Base-by-base conservation (phyloP, 2,797 vertebrate genomes). In the Linurgus olivaceus region DNA sequence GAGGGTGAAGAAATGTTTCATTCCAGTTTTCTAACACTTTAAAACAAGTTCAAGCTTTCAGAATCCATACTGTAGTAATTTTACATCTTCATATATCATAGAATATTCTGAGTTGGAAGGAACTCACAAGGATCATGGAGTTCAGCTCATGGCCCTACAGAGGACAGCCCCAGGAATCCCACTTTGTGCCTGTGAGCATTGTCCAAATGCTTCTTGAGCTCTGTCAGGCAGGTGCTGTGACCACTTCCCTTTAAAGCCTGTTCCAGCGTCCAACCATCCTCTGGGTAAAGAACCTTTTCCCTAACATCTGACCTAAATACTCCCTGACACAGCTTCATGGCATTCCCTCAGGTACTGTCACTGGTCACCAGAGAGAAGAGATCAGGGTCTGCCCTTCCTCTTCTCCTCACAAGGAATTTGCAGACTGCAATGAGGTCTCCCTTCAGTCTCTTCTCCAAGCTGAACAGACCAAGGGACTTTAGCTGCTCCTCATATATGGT, bases 211-310 rank as follows among this genome's bases (percentile, higher is more conserved):
- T 55, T 62, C 55, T 75, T 48, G 24, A 55, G 8, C 7, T 55
- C 35, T 50, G 6, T 25, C 35, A 44, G 23, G 13, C 5, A 62
- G 13, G 5, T 62, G 48, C n/a, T 55, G 31, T 55, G 28, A 44
- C 13, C 9, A 10, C 35, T 62, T n/a, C 42, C 13, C 24, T 29
- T 42, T 14, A 9, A 8, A 55, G 16, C 23, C 28, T 50, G 19
- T 75, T 55, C 16, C 11, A 44, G 19, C 14, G 5, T 17, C 21
- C 11, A 58, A 0, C 11, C 5, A 25, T 1, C 1, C 19, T 37
- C 40, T 55, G 16, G 16, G 7, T 50, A 16, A 62, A 50, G 26
- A 62, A 24, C 8, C 7, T 28, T 42, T 48, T 37, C 17, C 10
- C 16, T 62, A 6, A 19, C 20, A 28, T 44, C 11, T 20, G 17